Conservation (phyloP, 2,113 vertebrate species). For the Urocynchramus pylzowi region DNA sequence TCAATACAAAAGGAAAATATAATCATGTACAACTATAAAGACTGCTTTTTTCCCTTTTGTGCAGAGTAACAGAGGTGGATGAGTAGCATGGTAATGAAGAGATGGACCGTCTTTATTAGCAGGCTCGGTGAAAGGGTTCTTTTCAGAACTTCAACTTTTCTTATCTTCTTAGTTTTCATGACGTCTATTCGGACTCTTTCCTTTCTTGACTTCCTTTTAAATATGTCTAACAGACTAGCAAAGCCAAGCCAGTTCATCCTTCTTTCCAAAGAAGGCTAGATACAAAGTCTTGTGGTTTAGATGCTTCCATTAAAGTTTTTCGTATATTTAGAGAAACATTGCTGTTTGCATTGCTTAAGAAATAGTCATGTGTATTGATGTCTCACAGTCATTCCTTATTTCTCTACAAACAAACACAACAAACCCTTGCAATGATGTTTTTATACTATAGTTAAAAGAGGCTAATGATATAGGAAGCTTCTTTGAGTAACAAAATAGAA, state of each 20-base stretch:
- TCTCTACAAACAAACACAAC: constrained; percentile 1
- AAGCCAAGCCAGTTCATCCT: constrained; percentile 59
- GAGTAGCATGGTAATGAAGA: constrained; percentile 74
- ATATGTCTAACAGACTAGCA: constrained; percentile 49
- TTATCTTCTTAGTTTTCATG: constrained; percentile 72
- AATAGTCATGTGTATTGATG: neutral
- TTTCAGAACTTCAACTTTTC: constrained; percentile 74
- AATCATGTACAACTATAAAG: constrained; percentile 76
- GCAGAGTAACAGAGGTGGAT: constrained; percentile 67
- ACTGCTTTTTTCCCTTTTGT: constrained; percentile 71
- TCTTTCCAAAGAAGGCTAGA: constrained; percentile 43
- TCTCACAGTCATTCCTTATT: neutral
- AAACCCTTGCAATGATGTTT: neutral
- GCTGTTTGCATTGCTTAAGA: neutral
- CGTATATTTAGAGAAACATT: neutral
- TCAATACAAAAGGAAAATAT: constrained; percentile 74
- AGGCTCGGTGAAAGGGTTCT: constrained; percentile 64
- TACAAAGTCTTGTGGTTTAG: constrained; percentile 20
- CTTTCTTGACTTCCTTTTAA: constrained; percentile 67
- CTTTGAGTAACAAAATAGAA: constrained; percentile 32
- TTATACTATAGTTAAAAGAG: neutral
- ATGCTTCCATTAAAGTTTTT: constrained; percentile 46
- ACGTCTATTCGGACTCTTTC: constrained; percentile 60
- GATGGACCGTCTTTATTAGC: constrained; percentile 68
- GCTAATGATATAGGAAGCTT: constrained; percentile 50